A percentile compares a stretch with the other conserved stretches of the same genome.
Conservation (phyloP, 2,888 invertebrate species). For the Lasioglossum morio region DNA sequence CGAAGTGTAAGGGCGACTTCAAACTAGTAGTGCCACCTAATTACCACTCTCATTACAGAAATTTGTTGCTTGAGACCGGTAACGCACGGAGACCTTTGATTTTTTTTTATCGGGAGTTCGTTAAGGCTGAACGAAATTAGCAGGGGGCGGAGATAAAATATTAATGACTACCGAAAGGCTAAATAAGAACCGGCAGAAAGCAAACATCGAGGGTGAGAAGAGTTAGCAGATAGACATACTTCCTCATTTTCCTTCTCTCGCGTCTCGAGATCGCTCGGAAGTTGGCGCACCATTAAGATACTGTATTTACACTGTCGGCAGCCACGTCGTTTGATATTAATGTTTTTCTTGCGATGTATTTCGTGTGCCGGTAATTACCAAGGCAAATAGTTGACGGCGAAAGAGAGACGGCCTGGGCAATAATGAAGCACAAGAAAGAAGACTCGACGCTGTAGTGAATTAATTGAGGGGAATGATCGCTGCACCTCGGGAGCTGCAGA, state of each 20-base stretch:
- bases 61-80: not conserved
- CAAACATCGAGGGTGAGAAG: conserved; percentile 49
- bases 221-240: conserved; percentile 54
- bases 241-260: conserved; percentile 58
- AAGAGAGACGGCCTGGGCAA: conserved; percentile 49
- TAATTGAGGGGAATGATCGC: conserved; percentile 55
- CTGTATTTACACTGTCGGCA: conserved; percentile 80
- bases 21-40: not conserved
- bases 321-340: conserved; percentile 81
- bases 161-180: conserved; percentile 14
- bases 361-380: conserved; percentile 79
- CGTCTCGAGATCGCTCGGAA: conserved; percentile 70
- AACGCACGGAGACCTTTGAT: not conserved
- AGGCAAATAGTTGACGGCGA: conserved; percentile 73
- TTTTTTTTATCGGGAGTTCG: not conserved
- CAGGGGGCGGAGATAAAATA: not conserved
- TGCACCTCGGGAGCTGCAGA: conserved; percentile 21
- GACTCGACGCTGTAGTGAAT: conserved; percentile 53
- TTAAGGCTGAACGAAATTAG: not conserved
- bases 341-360: conserved; percentile 82
- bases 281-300: conserved; percentile 80
- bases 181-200: conserved; percentile 49
- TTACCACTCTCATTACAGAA: not conserved
- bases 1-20: not conserved
- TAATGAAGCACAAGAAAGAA: conserved; percentile 50